Evolutionary conservation across 2,113 vertebrate genomes (phyloP).

Genomic region (Passer montanus): DNA sequence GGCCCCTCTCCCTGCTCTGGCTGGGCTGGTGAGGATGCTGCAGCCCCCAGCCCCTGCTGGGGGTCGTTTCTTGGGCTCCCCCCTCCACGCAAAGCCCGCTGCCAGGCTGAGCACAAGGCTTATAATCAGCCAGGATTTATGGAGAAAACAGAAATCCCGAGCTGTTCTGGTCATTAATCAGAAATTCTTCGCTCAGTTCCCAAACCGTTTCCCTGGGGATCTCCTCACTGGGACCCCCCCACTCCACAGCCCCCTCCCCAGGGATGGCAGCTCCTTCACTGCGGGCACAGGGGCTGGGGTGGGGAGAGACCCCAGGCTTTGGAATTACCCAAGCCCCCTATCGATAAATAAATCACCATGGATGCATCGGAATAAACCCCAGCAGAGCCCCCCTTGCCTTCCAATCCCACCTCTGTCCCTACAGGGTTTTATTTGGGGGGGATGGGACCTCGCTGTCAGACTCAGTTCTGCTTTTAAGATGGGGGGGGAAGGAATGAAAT

Average conservation of each 20-base stretch:
- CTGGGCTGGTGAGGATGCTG: not conserved
- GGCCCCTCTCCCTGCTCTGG: not conserved
- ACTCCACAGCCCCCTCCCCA: not conserved
- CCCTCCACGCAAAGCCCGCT: not conserved
- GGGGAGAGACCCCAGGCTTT: not conserved
- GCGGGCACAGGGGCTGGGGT: not conserved
- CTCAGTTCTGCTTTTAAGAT: not conserved
- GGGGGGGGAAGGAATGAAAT: not conserved
- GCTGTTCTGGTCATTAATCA: constrained; percentile 26
- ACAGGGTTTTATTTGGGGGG: not conserved
- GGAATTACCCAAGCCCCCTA: not conserved
- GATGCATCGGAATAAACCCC: not conserved
- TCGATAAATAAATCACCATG: not conserved
- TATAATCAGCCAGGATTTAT: constrained; percentile 38
- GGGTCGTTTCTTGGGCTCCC: not conserved
- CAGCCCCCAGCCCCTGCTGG: not conserved
- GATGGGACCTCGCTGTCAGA: not conserved
- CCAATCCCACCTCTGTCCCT: not conserved
- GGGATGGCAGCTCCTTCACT: not conserved
- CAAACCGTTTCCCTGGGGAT: constrained; percentile 8
- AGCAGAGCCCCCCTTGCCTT: not conserved
- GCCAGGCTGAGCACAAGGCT: not conserved
- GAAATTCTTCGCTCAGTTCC: not conserved
- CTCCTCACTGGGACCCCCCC: not conserved
- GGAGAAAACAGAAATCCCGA: not conserved